Evolutionary conservation across 2,113 vertebrate species (phyloP).

Genomic region (Ciconia maguari): DNA sequence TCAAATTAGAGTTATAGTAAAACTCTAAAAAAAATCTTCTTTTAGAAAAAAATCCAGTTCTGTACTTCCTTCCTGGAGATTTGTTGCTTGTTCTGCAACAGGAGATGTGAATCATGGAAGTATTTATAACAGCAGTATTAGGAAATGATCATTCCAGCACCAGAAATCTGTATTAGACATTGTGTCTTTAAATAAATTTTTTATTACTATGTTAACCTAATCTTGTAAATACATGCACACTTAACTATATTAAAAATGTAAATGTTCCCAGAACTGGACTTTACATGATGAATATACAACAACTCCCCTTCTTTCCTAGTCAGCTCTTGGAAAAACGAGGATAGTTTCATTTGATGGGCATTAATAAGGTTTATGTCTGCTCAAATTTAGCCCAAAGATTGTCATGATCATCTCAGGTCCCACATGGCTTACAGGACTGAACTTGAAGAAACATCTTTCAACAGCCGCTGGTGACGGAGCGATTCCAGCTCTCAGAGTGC

Average conservation of each 20-base stretch:
- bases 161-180: neutral
- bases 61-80: neutral
- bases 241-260: constrained; percentile 32
- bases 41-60: neutral
- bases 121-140: neutral
- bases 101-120: neutral
- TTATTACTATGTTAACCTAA: neutral
- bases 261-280: neutral
- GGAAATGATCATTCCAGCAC: neutral
- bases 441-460: neutral
- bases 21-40: neutral
- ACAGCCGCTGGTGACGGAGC: neutral
- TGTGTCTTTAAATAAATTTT: constrained; percentile 5
- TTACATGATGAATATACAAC: neutral
- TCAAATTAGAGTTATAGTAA: neutral
- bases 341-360: neutral
- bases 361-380: neutral
- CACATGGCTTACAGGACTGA: neutral
- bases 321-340: neutral
- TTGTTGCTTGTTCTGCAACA: neutral
- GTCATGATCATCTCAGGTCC: neutral
- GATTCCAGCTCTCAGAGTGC: neutral
- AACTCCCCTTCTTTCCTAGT: neutral
- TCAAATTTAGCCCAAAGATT: neutral
- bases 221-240: neutral